These are phyloP conservation scores for Moxostoma hubbsi DNA, from an alignment of 2,797 vertebrate species.

Conservation along the genomic window DNA sequence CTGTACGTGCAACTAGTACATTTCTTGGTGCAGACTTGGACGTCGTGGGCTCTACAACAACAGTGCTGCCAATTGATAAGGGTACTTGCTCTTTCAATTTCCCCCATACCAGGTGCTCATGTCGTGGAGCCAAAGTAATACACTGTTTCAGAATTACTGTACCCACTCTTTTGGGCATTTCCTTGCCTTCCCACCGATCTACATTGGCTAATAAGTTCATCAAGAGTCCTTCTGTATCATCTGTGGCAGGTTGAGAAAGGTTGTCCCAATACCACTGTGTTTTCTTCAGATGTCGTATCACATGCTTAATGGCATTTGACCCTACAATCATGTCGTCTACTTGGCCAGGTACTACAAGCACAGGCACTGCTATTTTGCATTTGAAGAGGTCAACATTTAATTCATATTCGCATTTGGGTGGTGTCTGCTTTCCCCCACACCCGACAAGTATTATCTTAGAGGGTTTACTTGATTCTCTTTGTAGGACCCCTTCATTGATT, in stretches of 20 bases:
- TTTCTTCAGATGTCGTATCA: neutral
- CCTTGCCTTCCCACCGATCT: neutral
- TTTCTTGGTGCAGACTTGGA: neutral
- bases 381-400: neutral
- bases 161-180: neutral
- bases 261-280: neutral
- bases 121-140: no score
- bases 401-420: neutral
- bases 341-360: no score
- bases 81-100: no score
- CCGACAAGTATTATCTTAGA: no score
- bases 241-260: neutral
- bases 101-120: no score
- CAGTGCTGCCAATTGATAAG: no score
- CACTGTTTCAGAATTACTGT: no score
- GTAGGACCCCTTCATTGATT: no score
- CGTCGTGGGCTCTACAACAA: neutral
- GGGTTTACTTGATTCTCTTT: no score
- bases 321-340: no score
- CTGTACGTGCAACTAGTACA: neutral
- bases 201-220: neutral
- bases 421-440: neutral
- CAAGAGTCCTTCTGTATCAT: neutral
- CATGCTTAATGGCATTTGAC: neutral
- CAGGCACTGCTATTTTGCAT: neutral